phyloP scores from a whole-genome alignment of 2,888 invertebrate genomes.

The Junonia oenone region DNA sequence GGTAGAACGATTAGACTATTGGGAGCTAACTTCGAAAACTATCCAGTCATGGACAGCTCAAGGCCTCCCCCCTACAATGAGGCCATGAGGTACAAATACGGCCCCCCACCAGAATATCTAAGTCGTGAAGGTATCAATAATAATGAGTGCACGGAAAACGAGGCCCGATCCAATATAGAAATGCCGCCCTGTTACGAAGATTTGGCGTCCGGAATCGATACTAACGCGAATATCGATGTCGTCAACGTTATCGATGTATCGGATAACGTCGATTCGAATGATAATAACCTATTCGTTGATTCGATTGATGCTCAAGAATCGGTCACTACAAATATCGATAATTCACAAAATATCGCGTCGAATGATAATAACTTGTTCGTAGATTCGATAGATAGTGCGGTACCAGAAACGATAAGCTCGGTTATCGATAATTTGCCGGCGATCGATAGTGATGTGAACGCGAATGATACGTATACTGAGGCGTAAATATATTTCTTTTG shows the following conservation, averaged over 20 bases:
- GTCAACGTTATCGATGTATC: slow-evolving; percentile 11
- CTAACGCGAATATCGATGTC: slow-evolving; percentile 21
- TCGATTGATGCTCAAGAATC: no score
- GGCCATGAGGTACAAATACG: slow-evolving; percentile 61
- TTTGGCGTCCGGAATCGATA: slow-evolving; percentile 36
- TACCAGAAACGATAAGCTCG: slow-evolving; percentile 43
- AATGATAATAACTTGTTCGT: slow-evolving; percentile 9
- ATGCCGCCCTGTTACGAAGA: slow-evolving; percentile 69
- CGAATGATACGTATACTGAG: slow-evolving; percentile 43
- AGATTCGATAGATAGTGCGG: neutral
- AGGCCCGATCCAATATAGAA: slow-evolving; percentile 55
- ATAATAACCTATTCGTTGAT: neutral
- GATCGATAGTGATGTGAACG: slow-evolving; percentile 64
- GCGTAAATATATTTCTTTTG: neutral
- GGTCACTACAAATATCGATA: neutral
- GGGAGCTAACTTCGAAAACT: slow-evolving; percentile 63
- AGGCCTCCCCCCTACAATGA: slow-evolving; percentile 66
- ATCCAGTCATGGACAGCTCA: slow-evolving; percentile 40
- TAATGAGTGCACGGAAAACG: slow-evolving; percentile 38
- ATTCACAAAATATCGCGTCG: no score
- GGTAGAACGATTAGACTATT: slow-evolving; percentile 62
- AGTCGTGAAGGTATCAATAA: slow-evolving; percentile 49
- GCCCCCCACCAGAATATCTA: slow-evolving; percentile 68
- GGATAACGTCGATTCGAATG: neutral
- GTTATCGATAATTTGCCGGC: slow-evolving; percentile 66